These are phyloP conservation scores for Festucalex cinctus DNA, from an alignment of 2,113 vertebrate genomes.

Conservation along the genomic window DNA sequence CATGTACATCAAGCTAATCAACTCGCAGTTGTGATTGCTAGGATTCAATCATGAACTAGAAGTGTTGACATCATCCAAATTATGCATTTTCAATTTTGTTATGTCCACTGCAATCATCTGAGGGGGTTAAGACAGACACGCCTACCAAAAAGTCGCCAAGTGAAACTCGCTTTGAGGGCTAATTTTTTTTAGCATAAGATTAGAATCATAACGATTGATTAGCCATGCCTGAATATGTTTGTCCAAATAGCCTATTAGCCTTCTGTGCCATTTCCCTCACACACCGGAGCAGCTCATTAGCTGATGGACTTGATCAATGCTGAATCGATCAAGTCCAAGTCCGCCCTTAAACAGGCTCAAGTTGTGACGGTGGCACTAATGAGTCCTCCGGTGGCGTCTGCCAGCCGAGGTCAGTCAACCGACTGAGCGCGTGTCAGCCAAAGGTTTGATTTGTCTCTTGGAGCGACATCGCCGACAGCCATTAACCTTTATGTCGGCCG, in stretches of 20 bases:
- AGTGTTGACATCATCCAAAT: no score
- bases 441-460: slow-evolving; percentile 3
- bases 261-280: background rate
- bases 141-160: background rate
- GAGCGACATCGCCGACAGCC: background rate
- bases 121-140: background rate
- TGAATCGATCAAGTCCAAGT: slow-evolving; percentile 37
- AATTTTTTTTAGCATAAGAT: background rate
- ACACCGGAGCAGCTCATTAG: background rate
- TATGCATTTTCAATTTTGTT: no score
- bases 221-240: background rate
- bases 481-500: background rate
- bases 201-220: background rate
- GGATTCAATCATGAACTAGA: no score
- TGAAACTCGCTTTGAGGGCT: background rate
- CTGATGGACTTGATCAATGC: slow-evolving; percentile 16
- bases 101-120: no score
- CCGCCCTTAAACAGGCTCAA: slow-evolving; percentile 25
- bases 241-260: background rate
- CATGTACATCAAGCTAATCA: no score
- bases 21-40: no score
- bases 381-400: background rate
- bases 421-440: background rate
- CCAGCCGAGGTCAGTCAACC: slow-evolving; percentile 9
- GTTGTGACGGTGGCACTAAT: slow-evolving; percentile 19